phyloP scores from a whole-genome alignment of 2,888 invertebrate genomes.

The Tipula helvola region DNA sequence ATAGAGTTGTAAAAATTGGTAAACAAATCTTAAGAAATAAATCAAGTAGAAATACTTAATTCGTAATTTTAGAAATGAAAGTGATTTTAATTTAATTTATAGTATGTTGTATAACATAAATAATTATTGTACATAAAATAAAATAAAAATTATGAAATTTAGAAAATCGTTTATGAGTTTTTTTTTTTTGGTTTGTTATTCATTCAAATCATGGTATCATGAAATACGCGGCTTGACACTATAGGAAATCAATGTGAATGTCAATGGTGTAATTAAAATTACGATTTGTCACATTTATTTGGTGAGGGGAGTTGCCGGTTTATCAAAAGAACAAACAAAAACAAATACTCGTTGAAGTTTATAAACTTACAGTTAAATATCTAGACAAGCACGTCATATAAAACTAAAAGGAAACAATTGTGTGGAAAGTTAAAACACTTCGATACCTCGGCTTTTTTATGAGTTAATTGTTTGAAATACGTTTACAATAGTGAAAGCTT shows the following conservation, averaged over 20 bases:
- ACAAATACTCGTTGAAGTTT: too few relatives aligned
- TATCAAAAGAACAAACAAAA: too few relatives aligned
- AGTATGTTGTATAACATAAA: neutral
- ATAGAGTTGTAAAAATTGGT: neutral
- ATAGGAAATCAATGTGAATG: neutral
- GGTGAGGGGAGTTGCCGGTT: neutral
- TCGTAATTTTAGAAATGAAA: neutral
- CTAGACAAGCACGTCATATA: too few relatives aligned
- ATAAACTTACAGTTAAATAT: too few relatives aligned
- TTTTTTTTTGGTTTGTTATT: neutral
- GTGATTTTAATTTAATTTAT: neutral
- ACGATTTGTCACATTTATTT: neutral
- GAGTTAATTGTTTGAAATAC: too few relatives aligned
- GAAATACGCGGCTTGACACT: neutral
- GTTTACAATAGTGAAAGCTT: too few relatives aligned
- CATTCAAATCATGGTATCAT: neutral
- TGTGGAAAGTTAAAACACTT: too few relatives aligned
- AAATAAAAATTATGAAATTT: neutral
- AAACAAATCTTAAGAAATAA: neutral
- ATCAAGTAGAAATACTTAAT: neutral
- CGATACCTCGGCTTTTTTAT: too few relatives aligned
- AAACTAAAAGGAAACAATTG: too few relatives aligned
- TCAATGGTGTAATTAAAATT: neutral
- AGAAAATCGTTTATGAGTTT: neutral
- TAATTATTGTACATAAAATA: neutral